phyloP scores from a whole-genome alignment of 2,797 vertebrate species.

The Clarias platycephalus region DNA sequence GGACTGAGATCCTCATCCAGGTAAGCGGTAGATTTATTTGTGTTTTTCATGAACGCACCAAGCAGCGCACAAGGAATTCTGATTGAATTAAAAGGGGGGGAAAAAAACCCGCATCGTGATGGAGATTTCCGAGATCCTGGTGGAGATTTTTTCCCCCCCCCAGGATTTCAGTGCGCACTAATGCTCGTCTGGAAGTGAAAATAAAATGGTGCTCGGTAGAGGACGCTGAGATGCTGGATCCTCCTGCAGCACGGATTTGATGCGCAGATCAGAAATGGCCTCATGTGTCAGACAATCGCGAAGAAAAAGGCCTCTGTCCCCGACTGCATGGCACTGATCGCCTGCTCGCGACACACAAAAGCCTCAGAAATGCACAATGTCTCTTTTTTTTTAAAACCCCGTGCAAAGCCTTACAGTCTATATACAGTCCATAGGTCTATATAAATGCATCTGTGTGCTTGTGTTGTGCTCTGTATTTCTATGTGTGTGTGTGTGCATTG shows the following conservation, averaged over 20 bases:
- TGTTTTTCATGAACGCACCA: conserved; percentile 55
- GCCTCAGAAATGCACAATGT: conserved; percentile 10
- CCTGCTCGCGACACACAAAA: conserved; percentile 25
- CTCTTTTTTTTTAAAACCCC: not conserved
- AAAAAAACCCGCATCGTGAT: not conserved
- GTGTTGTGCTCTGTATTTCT: not conserved
- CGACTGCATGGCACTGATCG: conserved; percentile 44
- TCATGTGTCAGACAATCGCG: conserved; percentile 50
- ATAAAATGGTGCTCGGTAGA: conserved; percentile 47
- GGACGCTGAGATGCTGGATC: conserved; percentile 68
- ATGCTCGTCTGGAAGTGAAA: not conserved
- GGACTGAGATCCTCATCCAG: conserved; percentile 8
- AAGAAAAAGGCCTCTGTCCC: conserved; percentile 57
- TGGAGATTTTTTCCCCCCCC: too few species aligned
- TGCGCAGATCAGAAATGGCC: conserved; percentile 69
- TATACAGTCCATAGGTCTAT: not conserved
- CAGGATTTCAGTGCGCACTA: too few species aligned
- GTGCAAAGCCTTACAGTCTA: not conserved
- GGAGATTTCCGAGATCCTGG: not conserved
- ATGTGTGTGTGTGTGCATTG: not conserved
- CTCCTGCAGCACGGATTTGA: conserved; percentile 70
- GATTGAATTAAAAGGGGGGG: conserved; percentile 5
- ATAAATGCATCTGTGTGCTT: not conserved
- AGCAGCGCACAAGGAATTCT: conserved; percentile 66
- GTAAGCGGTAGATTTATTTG: conserved; percentile 63